Base-by-base conservation (phyloP, 2,797 vertebrate genomes). In the Myioborus melanocephalus region DNA sequence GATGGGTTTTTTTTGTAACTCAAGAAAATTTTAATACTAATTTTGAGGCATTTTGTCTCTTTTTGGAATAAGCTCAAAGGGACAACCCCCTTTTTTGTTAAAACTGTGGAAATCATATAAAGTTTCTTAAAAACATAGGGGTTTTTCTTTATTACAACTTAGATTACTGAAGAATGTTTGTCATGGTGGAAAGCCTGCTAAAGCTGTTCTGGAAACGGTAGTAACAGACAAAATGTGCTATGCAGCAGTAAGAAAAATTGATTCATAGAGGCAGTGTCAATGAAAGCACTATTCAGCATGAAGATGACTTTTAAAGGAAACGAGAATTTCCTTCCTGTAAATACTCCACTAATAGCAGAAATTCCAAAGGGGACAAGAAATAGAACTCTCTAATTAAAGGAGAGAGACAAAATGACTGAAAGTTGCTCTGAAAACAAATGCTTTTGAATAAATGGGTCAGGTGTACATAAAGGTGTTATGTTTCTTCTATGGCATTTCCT, bases 401-500 rank as follows among this genome's bases (percentile, higher is more conserved):
- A 80, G 82, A 89, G 57, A 86, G 59, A 80, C 37, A 66, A 89
- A 94, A 50, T 39, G 50, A 83, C 59, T 86, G 28, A 78, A 65
- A 82, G 47, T 56, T 57, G 71, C 61, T 80, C 61, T 86, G 52
- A 79, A 90, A 90, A 91, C 63, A 60, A 94, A 57, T 32, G 80
- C 16, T 83, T 89, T 65, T 95, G 16, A 94, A 94, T 78, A 86
- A 68, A 68, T 47, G 86, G 77, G 93, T 70, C 78, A 96, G 88
- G 85, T 94, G 83, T 72, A n/a, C 71, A 70, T 16, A 72, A 82
- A 89, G 84, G 93, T 96, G 79, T 83, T 53, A 34, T 50, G 28
- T 90, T 87, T 91, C 77, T 83, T 93, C 53, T 56, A 69, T 20
- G 65, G 88, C 92, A 94, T 87, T 94, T 95, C 87, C 85, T 80